A percentile compares a stretch with the other conserved stretches of the same genome.
Conservation (phyloP, 2,113 vertebrate genomes). For the Thryonomys swinderianus region DNA sequence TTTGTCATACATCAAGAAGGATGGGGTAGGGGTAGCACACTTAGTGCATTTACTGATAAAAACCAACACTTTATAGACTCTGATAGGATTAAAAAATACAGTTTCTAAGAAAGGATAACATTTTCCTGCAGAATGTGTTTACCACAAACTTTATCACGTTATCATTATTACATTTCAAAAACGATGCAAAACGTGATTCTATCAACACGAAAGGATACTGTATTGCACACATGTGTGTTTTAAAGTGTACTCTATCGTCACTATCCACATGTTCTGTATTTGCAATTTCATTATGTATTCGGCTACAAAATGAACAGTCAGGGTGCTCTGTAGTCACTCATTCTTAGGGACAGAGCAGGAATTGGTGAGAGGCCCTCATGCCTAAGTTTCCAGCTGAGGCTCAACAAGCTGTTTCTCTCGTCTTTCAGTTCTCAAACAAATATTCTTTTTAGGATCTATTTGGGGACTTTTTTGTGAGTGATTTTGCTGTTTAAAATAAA, state of each 20-base stretch:
- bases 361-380: background rate
- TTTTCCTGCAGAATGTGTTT: background rate
- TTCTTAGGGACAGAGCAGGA: background rate
- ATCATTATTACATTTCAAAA: conserved; percentile 13
- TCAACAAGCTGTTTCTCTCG: background rate
- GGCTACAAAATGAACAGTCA: background rate
- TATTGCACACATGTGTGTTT: background rate
- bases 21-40: background rate
- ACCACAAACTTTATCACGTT: background rate
- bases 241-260: background rate
- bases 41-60: background rate
- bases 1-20: background rate
- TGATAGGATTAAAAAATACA: background rate
- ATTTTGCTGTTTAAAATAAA: background rate
- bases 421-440: background rate
- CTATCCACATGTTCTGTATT: background rate
- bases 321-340: background rate
- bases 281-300: background rate
- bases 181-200: background rate
- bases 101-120: background rate
- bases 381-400: background rate
- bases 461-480: background rate
- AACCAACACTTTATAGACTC: background rate
- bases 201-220: background rate
- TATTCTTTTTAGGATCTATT: background rate